Conservation (phyloP, 1,140 invertebrate species). For the Heliothis virescens region DNA sequence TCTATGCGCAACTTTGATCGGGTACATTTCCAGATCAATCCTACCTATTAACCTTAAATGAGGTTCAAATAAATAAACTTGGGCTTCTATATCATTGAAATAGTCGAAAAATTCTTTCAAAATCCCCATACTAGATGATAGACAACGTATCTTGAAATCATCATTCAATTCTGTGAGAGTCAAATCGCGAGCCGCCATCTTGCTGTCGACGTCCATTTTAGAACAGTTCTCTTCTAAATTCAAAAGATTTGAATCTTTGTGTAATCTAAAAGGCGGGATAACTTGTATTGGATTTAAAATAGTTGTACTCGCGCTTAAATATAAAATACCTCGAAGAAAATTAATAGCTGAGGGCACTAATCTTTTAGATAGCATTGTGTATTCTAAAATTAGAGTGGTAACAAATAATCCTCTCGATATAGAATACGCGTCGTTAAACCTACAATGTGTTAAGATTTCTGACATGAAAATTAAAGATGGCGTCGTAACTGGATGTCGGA, state of each 20-base stretch:
- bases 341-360: constrained; percentile 92
- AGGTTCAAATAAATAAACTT: constrained; percentile 79
- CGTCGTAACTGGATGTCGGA: constrained; percentile 94
- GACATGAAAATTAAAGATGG: constrained; percentile 94
- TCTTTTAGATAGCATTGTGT: constrained; percentile 92
- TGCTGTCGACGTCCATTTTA: constrained; percentile 69
- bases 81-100: constrained; percentile 85
- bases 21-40: constrained; percentile 88
- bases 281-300: constrained; percentile 87
- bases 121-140: constrained; percentile 86
- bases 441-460: constrained; percentile 90
- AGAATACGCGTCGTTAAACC: constrained; percentile 88
- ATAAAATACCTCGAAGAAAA: constrained; percentile 91
- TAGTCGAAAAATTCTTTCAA: constrained; percentile 87
- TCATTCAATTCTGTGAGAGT: constrained; percentile 85
- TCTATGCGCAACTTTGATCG: constrained; percentile 85
- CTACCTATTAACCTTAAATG: constrained; percentile 76
- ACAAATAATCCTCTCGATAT: constrained; percentile 93
- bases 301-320: constrained; percentile 87
- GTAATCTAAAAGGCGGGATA: constrained; percentile 89
- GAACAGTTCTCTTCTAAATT: constrained; percentile 85
- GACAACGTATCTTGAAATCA: constrained; percentile 88
- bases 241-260: constrained; percentile 85
- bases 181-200: constrained; percentile 84
- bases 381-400: constrained; percentile 91